Conservation (phyloP, 2,888 invertebrate genomes). For the Tachina fera region DNA sequence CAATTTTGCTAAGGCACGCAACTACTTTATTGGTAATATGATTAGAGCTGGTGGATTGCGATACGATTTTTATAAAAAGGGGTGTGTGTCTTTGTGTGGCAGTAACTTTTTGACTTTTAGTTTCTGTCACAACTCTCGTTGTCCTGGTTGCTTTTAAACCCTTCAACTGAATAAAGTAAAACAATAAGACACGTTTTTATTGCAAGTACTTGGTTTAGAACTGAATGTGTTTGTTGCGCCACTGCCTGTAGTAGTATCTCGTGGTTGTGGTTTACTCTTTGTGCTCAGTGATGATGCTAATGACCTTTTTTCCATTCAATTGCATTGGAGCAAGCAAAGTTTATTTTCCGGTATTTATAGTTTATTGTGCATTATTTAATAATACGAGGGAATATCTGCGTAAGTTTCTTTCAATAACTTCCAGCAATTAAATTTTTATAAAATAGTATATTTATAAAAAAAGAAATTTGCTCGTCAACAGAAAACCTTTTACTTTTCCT, state of each 20-base stretch:
- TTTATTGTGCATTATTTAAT: not conserved
- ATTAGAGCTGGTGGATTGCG: not conserved
- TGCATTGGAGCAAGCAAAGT: not conserved
- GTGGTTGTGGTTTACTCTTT: slow-evolving; percentile 9
- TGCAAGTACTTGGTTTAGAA: not conserved
- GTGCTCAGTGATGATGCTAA: slow-evolving; percentile 15
- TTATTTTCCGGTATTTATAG: not conserved
- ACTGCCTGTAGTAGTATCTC: not conserved
- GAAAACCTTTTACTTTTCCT: too few relatives aligned
- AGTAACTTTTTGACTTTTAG: not conserved
- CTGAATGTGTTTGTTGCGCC: not conserved
- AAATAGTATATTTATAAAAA: too few relatives aligned
- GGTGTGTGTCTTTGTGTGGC: not conserved
- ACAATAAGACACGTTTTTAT: not conserved
- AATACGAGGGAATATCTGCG: not conserved
- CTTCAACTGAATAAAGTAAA: slow-evolving; percentile 19
- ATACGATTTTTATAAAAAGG: not conserved
- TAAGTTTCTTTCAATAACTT: too few relatives aligned
- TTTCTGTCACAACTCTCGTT: not conserved
- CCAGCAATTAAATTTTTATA: too few relatives aligned
- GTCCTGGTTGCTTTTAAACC: slow-evolving; percentile 19
- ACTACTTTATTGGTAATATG: not conserved
- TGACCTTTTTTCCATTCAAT: slow-evolving; percentile 19
- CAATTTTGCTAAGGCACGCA: not conserved
- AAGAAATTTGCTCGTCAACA: too few relatives aligned